Evolutionary conservation across 2,888 invertebrate genomes (phyloP).

Genomic region (Calameuta filiformis): DNA sequence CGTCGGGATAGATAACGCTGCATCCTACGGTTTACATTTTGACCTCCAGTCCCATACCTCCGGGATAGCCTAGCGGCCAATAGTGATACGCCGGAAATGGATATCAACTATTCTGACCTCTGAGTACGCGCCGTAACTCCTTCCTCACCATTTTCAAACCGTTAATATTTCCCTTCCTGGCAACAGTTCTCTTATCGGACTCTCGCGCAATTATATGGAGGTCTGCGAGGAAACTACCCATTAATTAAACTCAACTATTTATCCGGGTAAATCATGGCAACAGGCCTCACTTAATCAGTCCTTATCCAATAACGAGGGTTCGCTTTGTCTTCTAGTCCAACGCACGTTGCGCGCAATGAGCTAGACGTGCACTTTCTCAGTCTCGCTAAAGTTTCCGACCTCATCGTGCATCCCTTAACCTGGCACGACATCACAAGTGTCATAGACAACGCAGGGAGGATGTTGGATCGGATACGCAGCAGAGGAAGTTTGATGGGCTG

Average conservation of each 20-base stretch:
- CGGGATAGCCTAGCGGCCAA: neutral
- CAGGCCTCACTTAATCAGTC: neutral
- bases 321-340: neutral
- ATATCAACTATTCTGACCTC: conserved; percentile 10
- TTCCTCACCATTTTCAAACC: neutral
- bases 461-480: neutral
- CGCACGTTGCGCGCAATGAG: neutral
- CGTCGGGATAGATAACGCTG: conserved; percentile 38
- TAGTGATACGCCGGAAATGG: neutral
- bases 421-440: neutral
- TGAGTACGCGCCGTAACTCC: conserved; percentile 8
- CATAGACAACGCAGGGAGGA: neutral
- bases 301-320: neutral
- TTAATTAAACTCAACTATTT: neutral
- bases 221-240: neutral
- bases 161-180: neutral
- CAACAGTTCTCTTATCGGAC: neutral
- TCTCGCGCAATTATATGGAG: neutral
- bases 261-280: neutral
- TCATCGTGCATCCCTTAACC: neutral
- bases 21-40: neutral
- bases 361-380: neutral
- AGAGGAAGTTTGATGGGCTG: neutral
- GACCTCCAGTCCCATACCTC: neutral
- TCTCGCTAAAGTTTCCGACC: neutral